Conservation (phyloP, 1,140 invertebrate species). For the Manduca sexta region DNA sequence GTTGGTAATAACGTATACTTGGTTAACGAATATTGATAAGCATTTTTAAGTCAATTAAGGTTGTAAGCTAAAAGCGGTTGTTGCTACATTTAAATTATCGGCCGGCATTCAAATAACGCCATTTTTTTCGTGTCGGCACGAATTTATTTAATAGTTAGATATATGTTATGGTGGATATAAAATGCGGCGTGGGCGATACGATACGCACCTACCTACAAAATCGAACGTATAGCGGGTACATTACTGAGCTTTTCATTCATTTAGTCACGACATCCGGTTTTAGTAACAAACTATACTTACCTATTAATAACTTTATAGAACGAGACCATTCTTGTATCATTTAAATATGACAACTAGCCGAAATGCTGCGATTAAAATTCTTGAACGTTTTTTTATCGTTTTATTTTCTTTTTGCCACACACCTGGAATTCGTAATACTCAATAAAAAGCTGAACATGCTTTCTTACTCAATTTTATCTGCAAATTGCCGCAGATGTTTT, state of each 20-base stretch:
- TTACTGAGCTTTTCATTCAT: constrained; percentile 36
- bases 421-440: too few relatives aligned
- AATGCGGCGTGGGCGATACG: constrained; percentile 48
- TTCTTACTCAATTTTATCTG: too few relatives aligned
- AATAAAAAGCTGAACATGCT: too few relatives aligned
- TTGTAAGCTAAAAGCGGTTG: constrained; percentile 73
- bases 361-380: too few relatives aligned
- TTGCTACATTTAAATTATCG: constrained; percentile 74
- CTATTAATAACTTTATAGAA: constrained; percentile 9
- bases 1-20: constrained; percentile 30
- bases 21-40: constrained; percentile 57
- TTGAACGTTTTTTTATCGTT: too few relatives aligned
- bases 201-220: constrained; percentile 28
- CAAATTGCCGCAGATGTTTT: too few relatives aligned
- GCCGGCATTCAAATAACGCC: constrained; percentile 70
- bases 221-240: constrained; percentile 5
- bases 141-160: constrained; percentile 63
- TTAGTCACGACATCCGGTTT: constrained; percentile 36
- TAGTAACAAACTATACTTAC: constrained; percentile 22
- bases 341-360: too few relatives aligned
- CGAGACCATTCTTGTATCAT: neutral
- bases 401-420: too few relatives aligned
- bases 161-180: constrained; percentile 56
- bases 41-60: constrained; percentile 73
- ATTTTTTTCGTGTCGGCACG: constrained; percentile 71